These are phyloP conservation scores for Lophius americanus DNA, from an alignment of 2,797 vertebrate genomes.

Conservation along the genomic window DNA sequence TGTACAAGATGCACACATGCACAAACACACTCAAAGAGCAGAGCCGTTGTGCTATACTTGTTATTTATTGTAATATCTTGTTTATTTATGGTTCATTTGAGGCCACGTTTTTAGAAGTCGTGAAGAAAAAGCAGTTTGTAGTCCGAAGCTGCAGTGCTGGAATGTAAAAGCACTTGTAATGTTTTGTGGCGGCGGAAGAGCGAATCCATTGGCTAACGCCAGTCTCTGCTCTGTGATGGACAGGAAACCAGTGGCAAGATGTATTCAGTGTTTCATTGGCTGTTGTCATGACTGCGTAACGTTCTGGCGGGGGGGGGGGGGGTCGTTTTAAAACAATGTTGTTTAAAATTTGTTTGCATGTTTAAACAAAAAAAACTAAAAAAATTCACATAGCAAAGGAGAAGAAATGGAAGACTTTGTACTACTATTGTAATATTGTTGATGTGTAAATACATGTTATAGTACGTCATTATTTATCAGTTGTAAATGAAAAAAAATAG, in stretches of 20 bases:
- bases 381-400: conserved; percentile 66
- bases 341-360: conserved; percentile 85
- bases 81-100: conserved; percentile 65
- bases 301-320: conserved; percentile 13
- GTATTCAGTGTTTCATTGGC: conserved; percentile 46
- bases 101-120: conserved; percentile 56
- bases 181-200: conserved; percentile 47
- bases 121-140: conserved; percentile 20
- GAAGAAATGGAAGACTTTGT: conserved; percentile 70
- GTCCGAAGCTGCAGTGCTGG: conserved; percentile 32
- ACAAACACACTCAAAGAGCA: conserved; percentile 45
- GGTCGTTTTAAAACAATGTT: conserved; percentile 51
- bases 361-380: conserved; percentile 76
- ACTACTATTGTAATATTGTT: conserved; percentile 77
- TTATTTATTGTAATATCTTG: conserved; percentile 72
- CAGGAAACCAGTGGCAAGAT: conserved; percentile 28
- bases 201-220: background rate
- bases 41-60: conserved; percentile 44
- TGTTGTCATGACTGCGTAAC: conserved; percentile 56
- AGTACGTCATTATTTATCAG: conserved; percentile 93
- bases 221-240: conserved; percentile 13
- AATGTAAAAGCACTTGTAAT: conserved; percentile 40
- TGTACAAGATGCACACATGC: conserved; percentile 47
- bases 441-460: conserved; percentile 89
- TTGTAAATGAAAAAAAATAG: conserved; percentile 78